Base-by-base conservation (phyloP, 2,113 vertebrate genomes). In the Phyllostomus discolor region DNA sequence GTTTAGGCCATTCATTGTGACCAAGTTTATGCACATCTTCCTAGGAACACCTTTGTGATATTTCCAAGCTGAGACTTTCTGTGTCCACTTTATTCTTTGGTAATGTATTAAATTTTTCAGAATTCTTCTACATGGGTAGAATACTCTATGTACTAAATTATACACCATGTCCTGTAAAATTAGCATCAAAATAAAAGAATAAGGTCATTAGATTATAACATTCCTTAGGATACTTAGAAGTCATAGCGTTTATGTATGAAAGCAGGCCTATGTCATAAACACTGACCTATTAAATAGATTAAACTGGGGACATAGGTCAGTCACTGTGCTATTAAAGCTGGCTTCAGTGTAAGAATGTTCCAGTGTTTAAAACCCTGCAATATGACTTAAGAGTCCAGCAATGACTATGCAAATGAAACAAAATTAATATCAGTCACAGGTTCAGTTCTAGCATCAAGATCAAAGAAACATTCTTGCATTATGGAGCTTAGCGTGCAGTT, bases 141-240 rank as follows among this genome's bases (percentile, higher is more conserved):
- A 83, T 48, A 41, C 1, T 10, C 70, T 62, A 66, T 70, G 38
- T 73, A 57, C 4, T 72, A 84, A 64, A 94, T 84, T 79, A 50
- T 38, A 67, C 2, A 52, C 38, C 12, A 35, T 62, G 20, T 0
- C 9, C 43, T 48, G 14, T 87, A 80, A 92, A 69, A 28, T 4
- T 70, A 15, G 24, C 26, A 84, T 46, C 59, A 92, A 95, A 96
- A 66, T 94, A 97, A 93, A 46, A 70, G 26, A 80, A 38, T 48
- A n/a, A 81, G 35, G 12, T 94, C 92, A 87, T 46, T 38, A 81
- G 43, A 81, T 48, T 33, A 24, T 17, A 83, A 14, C 10, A 83
- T 66, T 86, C 38, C 24, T 91, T 83, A 57, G 20, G 84, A 73
- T 10, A 41, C 66, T 92, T 73, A 3, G 35, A 75, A 72, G 16